Conservation (phyloP, 2,888 invertebrate genomes). For the Diarsia mendica region DNA sequence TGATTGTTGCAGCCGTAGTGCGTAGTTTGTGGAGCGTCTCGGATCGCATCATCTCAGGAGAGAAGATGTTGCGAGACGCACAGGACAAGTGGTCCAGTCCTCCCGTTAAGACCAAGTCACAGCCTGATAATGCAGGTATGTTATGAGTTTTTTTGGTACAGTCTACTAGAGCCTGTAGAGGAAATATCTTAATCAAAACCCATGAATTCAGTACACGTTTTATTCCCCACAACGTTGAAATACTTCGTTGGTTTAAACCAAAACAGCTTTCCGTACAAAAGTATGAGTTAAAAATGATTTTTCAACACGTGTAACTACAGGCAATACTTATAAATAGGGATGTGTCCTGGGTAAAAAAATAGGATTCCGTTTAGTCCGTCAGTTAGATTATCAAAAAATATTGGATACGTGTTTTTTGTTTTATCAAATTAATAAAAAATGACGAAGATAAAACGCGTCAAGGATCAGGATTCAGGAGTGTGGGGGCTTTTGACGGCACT, state of each 20-base stretch:
- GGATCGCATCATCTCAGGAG: constrained; percentile 83
- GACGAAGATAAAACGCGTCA: no score
- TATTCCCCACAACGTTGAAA: background rate
- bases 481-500: no score
- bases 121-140: constrained; percentile 72
- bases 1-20: constrained; percentile 77
- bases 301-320: background rate
- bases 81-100: constrained; percentile 84
- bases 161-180: no score
- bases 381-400: no score
- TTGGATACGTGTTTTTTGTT: no score
- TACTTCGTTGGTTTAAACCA: background rate
- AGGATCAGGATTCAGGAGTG: no score
- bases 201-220: no score
- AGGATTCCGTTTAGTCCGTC: no score
- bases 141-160: background rate
- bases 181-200: background rate
- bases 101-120: constrained; percentile 69
- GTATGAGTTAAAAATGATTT: background rate
- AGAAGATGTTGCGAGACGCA: constrained; percentile 87
- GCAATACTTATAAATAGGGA: background rate
- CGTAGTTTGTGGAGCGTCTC: constrained; percentile 84
- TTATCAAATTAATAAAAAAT: no score
- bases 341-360: no score
- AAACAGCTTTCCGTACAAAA: background rate